A percentile compares a stretch with the other conserved stretches of the same genome.
Conservation (phyloP, 2,888 invertebrate genomes). For the Brenthis hecate region DNA sequence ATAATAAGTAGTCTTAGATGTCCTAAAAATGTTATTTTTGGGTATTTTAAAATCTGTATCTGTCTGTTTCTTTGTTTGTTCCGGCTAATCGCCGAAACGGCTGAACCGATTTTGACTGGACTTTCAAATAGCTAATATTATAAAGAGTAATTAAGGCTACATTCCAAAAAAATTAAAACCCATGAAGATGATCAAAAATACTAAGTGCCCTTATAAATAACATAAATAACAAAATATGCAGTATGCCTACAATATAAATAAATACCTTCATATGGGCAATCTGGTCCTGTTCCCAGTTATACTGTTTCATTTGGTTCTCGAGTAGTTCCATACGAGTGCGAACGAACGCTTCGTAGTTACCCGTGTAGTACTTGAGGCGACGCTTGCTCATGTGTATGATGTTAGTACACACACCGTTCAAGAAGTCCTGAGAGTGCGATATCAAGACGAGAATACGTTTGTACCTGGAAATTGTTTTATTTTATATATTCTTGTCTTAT, state of each 20-base stretch:
- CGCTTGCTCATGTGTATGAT: constrained; percentile 97
- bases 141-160: no score
- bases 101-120: no score
- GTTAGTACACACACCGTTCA: constrained; percentile 98
- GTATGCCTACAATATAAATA: constrained; percentile 47
- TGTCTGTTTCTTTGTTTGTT: no score
- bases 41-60: no score
- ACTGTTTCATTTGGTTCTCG: constrained; percentile 99
- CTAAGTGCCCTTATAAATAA: no score
- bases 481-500: not conserved
- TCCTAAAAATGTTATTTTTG: no score
- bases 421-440: constrained; percentile 99
- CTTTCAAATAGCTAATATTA: no score
- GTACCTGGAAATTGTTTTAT: constrained; percentile 82
- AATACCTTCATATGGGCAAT: constrained; percentile 98
- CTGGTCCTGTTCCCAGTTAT: constrained; percentile 99
- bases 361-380: constrained; percentile 96
- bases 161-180: no score
- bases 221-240: no score
- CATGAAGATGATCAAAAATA: no score
- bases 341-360: constrained; percentile 98
- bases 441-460: constrained; percentile 98
- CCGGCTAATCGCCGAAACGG: no score
- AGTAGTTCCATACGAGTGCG: constrained; percentile 96
- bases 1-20: no score